These are phyloP conservation scores for Noctilio leporinus DNA, from an alignment of 2,113 vertebrate genomes.

Conservation along the genomic window DNA sequence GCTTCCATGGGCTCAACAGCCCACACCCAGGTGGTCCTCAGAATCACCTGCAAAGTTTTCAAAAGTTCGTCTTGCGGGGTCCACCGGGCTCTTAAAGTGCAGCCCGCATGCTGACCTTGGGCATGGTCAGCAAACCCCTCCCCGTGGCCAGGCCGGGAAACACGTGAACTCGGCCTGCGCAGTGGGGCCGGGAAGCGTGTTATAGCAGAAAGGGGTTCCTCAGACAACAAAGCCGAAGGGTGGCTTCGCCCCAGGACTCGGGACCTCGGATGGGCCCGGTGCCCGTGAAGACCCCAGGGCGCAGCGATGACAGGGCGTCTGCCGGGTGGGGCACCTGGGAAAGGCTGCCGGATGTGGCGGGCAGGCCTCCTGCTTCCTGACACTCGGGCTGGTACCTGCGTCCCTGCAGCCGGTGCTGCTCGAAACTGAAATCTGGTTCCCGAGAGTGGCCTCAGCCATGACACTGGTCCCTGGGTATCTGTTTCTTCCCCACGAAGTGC, in stretches of 20 bases:
- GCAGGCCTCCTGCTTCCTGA: background rate
- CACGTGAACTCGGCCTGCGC: rapidly evolving
- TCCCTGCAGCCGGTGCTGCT: rapidly evolving
- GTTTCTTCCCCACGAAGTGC: background rate
- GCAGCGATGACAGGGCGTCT: too few species aligned
- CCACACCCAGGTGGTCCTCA: background rate
- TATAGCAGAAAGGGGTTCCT: background rate
- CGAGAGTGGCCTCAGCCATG: background rate
- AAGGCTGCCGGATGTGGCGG: rapidly evolving
- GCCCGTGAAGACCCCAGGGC: background rate
- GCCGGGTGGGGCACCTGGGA: too few species aligned
- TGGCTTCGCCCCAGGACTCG: background rate
- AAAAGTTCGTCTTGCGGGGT: rapidly evolving
- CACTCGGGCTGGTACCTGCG: rapidly evolving
- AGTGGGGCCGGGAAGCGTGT: background rate
- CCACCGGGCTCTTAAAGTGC: rapidly evolving
- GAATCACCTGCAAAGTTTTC: background rate
- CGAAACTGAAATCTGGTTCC: rapidly evolving
- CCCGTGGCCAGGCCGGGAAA: background rate
- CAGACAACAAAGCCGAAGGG: background rate
- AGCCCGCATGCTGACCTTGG: rapidly evolving
- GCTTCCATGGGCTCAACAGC: rapidly evolving
- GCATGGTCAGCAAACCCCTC: background rate
- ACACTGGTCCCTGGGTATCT: background rate
- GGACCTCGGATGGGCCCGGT: rapidly evolving